Evolutionary conservation across 2,797 vertebrate genomes (phyloP), one percentile per base, ranked within the genome.

Genomic region (Poecilia velifera): DNA sequence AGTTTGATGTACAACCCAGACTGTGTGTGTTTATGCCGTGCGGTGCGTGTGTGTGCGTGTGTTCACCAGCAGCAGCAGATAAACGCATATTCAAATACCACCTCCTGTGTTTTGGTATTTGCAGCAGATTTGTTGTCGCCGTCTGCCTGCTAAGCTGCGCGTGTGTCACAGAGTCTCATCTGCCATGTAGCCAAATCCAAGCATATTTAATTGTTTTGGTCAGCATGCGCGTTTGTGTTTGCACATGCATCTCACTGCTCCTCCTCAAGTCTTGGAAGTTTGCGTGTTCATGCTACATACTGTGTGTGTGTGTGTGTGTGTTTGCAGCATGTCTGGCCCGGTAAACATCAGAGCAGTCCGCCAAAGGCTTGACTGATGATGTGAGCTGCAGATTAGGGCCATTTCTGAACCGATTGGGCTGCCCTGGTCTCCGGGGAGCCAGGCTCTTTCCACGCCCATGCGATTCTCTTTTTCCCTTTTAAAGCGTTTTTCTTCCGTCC

Each of bases 371-470:
- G 80, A 87, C 76, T 76, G 87, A 77, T 84, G 85, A 88, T 84
- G 81, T 71, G 81, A 83, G 43, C 64, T 31, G 34, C 89, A 81
- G 82, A 90, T 84, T 84, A 77, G 83, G 80, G 78, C 83, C 77
- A 70, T 82, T 86, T 88, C 78, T 89, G 85, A 80, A 84, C 86
- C 80, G 86, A 89, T 76, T 82, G 76, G 75, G 83, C 84, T 84
- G 83, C 76, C 86, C 76, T 88, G 81, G 46, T 84, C 83, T 72
- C 79, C 39, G 75, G 79, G 66, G 84, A 87, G 53, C 53, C 74
- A 72, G 70, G 77, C 81, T 87, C 66, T 55, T 62, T 55, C 53
- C 74, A 74, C 10, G 9, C 68, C 74, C 76, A 47, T 76, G 47
- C 78, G 39, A 74, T 84, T 83, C 20, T 3, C 12, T 76, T 77